Conservation (phyloP, 37 sponge, comb jelly and placozoan species). For the Eunapius fragilis region DNA sequence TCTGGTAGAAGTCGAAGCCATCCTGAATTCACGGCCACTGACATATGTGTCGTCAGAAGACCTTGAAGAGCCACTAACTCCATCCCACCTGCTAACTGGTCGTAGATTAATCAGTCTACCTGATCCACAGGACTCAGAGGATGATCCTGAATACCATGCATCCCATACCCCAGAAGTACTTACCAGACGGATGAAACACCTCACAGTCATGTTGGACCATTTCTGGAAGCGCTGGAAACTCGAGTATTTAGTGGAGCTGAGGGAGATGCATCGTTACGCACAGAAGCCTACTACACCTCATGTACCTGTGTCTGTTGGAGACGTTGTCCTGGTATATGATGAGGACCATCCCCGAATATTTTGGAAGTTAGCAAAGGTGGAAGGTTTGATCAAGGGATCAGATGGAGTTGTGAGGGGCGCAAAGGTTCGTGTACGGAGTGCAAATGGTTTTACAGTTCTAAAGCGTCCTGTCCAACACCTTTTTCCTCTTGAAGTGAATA, state of each 20-base stretch:
- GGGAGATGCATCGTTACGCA: not conserved
- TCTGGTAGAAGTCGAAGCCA: constrained; percentile 20
- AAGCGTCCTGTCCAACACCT: constrained; percentile 1
- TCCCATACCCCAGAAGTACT: too few relatives aligned
- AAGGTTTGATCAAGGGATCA: not conserved
- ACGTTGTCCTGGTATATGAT: constrained; percentile 22
- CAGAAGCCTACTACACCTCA: not conserved
- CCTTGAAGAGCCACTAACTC: constrained; percentile 17
- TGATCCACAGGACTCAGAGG: not conserved
- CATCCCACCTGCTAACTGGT: constrained; percentile 29
- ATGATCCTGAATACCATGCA: not conserved
- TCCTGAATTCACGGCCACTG: constrained; percentile 32
- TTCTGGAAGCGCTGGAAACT: constrained; percentile 21
- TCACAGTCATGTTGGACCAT: not conserved
- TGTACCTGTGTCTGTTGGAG: not conserved
- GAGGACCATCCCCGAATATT: constrained; percentile 20
- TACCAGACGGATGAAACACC: not conserved
- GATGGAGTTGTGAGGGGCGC: constrained; percentile 5
- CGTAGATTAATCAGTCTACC: constrained; percentile 17
- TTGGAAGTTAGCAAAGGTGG: constrained; percentile 17
- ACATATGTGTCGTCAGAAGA: constrained; percentile 36
- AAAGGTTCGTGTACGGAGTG: not conserved
- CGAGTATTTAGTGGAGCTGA: constrained; percentile 23
- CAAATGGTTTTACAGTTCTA: not conserved
- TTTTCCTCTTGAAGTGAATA: constrained; percentile 27